phyloP scores from a whole-genome alignment of 2,888 invertebrate species.

The Meteorus cinctellus region DNA sequence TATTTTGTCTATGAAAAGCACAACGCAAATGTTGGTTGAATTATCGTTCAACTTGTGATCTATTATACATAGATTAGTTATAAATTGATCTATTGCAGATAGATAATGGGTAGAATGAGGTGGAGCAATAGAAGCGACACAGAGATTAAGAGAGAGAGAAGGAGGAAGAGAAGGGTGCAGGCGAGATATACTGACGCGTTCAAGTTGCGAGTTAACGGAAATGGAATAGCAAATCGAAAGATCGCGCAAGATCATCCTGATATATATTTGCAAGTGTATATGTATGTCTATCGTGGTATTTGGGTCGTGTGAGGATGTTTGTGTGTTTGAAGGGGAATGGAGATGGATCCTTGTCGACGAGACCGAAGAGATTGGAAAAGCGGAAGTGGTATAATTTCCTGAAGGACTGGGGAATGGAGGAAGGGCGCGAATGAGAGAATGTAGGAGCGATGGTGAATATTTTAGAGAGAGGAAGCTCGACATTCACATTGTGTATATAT shows the following conservation, averaged over 20 bases:
- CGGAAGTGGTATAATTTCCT: slow-evolving; percentile 52
- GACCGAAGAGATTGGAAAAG: slow-evolving; percentile 50
- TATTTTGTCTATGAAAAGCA: background rate
- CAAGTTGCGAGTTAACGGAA: slow-evolving; percentile 39
- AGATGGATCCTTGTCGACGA: slow-evolving; percentile 48
- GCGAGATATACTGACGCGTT: slow-evolving; percentile 9
- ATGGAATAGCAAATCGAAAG: slow-evolving; percentile 47
- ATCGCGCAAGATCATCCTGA: slow-evolving; percentile 42
- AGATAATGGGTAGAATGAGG: too few species aligned
- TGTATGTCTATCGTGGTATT: background rate
- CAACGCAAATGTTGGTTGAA: background rate
- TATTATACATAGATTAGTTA: too few species aligned
- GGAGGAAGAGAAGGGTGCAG: background rate
- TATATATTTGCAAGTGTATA: slow-evolving; percentile 27
- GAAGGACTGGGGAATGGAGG: slow-evolving; percentile 42
- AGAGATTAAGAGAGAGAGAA: slow-evolving; percentile 5
- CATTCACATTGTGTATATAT: background rate
- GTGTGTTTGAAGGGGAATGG: slow-evolving; percentile 32
- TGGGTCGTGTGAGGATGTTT: background rate
- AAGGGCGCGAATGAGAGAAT: slow-evolving; percentile 25
- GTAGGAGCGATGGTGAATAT: slow-evolving; percentile 12
- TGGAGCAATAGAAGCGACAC: background rate
- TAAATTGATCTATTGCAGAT: too few species aligned
- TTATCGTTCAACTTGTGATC: too few species aligned
- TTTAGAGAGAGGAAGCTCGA: slow-evolving; percentile 29